phyloP scores from a whole-genome alignment of 2,113 vertebrate species.

The Cephalopterus ornatus region DNA sequence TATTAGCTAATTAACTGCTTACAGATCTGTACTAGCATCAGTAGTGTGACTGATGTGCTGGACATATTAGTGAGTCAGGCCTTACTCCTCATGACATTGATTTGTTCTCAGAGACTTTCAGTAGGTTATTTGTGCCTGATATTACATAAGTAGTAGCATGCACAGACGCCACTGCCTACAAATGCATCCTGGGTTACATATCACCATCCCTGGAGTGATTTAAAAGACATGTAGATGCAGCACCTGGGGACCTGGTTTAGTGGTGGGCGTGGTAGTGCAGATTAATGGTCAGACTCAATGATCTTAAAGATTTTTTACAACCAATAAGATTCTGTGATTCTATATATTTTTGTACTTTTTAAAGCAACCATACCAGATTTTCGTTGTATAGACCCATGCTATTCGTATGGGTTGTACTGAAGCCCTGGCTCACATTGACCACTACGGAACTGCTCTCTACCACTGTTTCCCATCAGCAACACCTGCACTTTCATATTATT shows the following conservation, averaged over 20 bases:
- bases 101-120: background rate
- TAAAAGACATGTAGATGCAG: background rate
- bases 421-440: background rate
- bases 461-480: background rate
- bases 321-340: background rate
- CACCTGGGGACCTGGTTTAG: background rate
- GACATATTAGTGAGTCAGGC: background rate
- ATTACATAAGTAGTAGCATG: background rate
- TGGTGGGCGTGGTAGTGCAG: background rate
- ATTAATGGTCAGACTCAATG: background rate
- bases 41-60: background rate
- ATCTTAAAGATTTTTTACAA: background rate
- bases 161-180: background rate
- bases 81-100: background rate
- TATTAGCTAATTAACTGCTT: background rate
- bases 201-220: background rate
- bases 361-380: background rate
- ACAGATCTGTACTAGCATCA: background rate
- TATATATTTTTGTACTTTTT: background rate
- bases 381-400: background rate
- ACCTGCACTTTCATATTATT: background rate
- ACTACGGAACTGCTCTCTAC: background rate
- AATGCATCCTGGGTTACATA: background rate
- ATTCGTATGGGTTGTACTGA: fast-evolving
- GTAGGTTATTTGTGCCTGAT: background rate